A percentile compares a stretch with the other conserved stretches of the same genome.
These are phyloP conservation scores for Athetis lepigone DNA, from an alignment of 2,888 invertebrate genomes.

Conservation along the genomic window DNA sequence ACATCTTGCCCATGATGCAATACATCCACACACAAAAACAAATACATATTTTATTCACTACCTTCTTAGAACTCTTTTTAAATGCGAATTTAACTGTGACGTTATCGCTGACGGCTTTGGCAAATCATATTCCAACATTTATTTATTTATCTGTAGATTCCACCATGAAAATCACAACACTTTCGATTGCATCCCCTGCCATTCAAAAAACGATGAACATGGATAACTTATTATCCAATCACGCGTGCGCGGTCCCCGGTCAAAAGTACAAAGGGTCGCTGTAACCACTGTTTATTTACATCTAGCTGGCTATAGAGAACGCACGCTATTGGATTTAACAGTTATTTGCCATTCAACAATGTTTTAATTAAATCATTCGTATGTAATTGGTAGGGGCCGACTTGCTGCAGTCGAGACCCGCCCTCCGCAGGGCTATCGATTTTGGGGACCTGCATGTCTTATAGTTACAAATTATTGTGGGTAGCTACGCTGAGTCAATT, in stretches of 20 bases:
- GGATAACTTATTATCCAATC: constrained; percentile 44
- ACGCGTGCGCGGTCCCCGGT: constrained; percentile 54
- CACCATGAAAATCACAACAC: constrained; percentile 33
- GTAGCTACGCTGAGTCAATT: constrained; percentile 22
- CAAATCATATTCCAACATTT: no score
- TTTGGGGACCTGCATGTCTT: constrained; percentile 55
- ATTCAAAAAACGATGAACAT: constrained; percentile 47
- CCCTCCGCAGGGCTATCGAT: constrained; percentile 62
- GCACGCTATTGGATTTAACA: constrained; percentile 56
- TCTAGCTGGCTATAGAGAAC: constrained; percentile 61
- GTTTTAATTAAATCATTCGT: constrained; percentile 29
- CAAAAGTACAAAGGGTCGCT: constrained; percentile 64
- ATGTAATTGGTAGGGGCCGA: constrained; percentile 21
- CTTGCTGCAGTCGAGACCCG: constrained; percentile 40
- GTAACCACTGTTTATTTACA: constrained; percentile 76
- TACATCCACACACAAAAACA: not conserved
- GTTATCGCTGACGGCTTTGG: no score
- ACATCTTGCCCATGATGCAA: not conserved
- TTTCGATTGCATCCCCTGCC: constrained; percentile 38
- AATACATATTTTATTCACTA: not conserved
- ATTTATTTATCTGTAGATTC: no score
- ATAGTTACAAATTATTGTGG: constrained; percentile 41
- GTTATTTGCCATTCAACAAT: constrained; percentile 38
- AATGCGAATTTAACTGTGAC: not conserved
- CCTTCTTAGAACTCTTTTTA: not conserved